These are phyloP conservation scores for Mola mola DNA, from an alignment of 2,113 vertebrate species.

Conservation along the genomic window DNA sequence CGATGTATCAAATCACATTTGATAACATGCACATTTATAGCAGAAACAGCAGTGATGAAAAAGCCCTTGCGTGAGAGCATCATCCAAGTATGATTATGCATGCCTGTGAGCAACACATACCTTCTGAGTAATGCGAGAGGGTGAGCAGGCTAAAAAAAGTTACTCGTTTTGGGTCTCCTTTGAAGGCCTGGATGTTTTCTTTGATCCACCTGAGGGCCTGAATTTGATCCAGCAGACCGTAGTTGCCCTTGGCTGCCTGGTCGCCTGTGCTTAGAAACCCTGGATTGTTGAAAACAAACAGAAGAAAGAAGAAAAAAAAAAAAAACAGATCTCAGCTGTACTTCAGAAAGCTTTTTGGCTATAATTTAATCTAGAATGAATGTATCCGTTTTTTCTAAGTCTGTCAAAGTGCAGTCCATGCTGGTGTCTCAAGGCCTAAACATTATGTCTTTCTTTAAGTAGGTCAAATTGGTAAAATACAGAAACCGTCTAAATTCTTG, in stretches of 20 bases:
- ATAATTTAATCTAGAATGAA: no score
- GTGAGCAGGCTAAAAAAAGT: conserved; percentile 97
- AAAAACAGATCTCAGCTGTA: conserved; percentile 3
- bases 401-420: no score
- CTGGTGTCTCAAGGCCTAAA: no score
- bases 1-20: background rate
- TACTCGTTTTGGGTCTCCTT: conserved; percentile 94
- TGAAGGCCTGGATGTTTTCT: conserved; percentile 95
- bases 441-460: no score
- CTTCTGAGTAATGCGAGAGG: conserved; percentile 97
- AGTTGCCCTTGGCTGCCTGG: conserved; percentile 97
- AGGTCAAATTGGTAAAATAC: no score
- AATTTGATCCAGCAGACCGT: conserved; percentile 96
- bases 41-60: no score
- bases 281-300: conserved; percentile 64
- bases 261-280: conserved; percentile 97
- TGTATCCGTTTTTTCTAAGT: no score
- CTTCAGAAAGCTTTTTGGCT: background rate
- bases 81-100: background rate
- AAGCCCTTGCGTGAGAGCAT: background rate
- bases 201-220: conserved; percentile 96
- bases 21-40: background rate
- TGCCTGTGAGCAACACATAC: conserved; percentile 69
- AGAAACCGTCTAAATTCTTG: no score
- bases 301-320: conserved; percentile 2